phyloP scores from a whole-genome alignment of 2,797 vertebrate genomes.

The Neomorphus geoffroyi region DNA sequence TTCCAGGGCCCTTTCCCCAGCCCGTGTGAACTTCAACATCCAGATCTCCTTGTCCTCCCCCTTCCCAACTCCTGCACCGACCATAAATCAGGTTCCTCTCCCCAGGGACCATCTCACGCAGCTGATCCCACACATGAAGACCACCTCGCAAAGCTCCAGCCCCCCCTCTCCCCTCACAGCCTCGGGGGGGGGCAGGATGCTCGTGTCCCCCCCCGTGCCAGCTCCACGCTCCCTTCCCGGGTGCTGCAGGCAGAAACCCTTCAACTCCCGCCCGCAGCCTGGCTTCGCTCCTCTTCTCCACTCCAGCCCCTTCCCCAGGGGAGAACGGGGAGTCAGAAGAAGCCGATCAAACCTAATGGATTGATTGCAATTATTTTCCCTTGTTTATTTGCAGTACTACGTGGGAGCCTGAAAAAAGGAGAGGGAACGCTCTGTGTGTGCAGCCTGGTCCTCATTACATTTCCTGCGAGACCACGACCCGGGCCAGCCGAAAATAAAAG shows the following conservation, averaged over 20 bases:
- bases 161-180: background rate
- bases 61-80: background rate
- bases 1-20: background rate
- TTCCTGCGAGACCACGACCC: background rate
- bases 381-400: background rate
- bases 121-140: background rate
- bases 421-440: background rate
- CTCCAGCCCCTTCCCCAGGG: background rate
- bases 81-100: background rate
- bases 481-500: background rate
- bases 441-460: background rate
- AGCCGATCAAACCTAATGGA: conserved; percentile 51
- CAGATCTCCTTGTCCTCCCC: background rate
- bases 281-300: background rate
- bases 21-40: background rate
- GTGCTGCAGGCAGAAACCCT: background rate
- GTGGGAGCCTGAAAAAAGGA: background rate
- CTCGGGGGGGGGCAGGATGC: background rate
- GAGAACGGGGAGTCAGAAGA: conserved; percentile 41
- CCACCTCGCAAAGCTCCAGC: background rate
- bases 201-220: fast-evolving
- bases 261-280: background rate
- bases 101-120: background rate
- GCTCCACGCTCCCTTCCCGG: background rate
- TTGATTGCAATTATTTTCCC: conserved; percentile 37